Evolutionary conservation across 2,113 vertebrate genomes (phyloP), one percentile per base, ranked within the genome.

Genomic region (Bujurquina vittata): DNA sequence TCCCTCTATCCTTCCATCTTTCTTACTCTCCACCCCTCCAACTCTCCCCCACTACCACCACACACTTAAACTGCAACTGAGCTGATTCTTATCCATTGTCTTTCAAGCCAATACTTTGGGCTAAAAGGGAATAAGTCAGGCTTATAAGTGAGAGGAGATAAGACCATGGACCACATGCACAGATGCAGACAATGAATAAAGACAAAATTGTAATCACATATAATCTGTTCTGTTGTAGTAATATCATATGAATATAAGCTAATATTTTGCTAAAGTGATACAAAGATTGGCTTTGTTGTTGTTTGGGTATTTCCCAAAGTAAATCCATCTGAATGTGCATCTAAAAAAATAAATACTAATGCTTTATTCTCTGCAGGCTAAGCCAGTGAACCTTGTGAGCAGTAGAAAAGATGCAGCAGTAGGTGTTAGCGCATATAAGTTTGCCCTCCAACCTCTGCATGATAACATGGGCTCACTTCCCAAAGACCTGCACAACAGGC

Each of bases 1-100:
- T 94, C 87, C 79, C 77, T 90, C 88, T 74, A 86, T 92, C 92
- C 90, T 86, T 92, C 87, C 82, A 84, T 91, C 91, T 87, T 88
- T 63, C 86, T 82, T 85, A 57, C 84, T 59, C 80, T 54, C 72
- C 78, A 58, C 59, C 55, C 20, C 75, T 46, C 40, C 55, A 2
- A n/a, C 74, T 40, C 69, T 58, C 26, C n/a, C 52, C 49, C 37
- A 23, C 60, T 49, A 20, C 73, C 40, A 52, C 52, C 62, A 65
- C 77, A 60, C 79, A 83, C 84, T 91, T 81, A 86, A 90, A 88
- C 75, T 88, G 87, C 85, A 84, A 84, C 87, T 67, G 87, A 92
- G 87, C 89, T 90, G 89, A 94, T 93, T 82, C 63, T 92, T 92
- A 94, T 93, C 91, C 58, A 58, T 58, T 12, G 84, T 82, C 81